Evolutionary conservation across 2,113 vertebrate species (phyloP).

Genomic region (Muntiacus muntjak): DNA sequence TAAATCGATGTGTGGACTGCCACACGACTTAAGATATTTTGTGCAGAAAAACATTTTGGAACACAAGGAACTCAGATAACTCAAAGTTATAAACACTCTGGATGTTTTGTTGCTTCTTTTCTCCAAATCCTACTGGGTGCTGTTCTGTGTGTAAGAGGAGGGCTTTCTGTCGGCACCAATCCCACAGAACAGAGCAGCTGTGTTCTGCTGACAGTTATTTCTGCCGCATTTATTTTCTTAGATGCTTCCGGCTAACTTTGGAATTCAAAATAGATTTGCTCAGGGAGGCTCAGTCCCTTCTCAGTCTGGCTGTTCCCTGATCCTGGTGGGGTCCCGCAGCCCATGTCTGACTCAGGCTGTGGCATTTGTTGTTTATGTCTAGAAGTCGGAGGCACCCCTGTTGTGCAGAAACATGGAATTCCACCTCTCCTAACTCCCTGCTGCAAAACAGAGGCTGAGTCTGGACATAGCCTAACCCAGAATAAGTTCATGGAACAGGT

Average conservation of each 20-base stretch:
- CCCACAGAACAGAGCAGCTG: not conserved
- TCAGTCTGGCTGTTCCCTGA: not conserved
- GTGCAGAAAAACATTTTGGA: not conserved
- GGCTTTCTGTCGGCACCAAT: not conserved
- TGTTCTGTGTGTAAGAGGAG: not conserved
- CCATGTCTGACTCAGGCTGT: not conserved
- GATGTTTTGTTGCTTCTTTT: not conserved
- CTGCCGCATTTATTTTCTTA: slow-evolving; percentile 46
- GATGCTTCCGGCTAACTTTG: slow-evolving; percentile 42
- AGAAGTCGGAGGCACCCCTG: not conserved
- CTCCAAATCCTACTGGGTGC: not conserved
- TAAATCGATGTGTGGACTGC: not conserved
- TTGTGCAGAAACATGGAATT: not conserved
- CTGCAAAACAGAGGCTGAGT: not conserved
- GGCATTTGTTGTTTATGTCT: slow-evolving; percentile 39
- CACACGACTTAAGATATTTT: not conserved
- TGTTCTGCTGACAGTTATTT: not conserved
- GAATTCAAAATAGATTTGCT: slow-evolving; percentile 37
- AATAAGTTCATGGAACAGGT: not conserved
- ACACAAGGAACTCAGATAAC: not conserved
- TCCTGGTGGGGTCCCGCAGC: not conserved
- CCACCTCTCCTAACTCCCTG: not conserved
- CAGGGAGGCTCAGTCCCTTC: not conserved
- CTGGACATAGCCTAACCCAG: not conserved
- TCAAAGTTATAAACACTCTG: not conserved